Evolutionary conservation across 2,113 vertebrate genomes (phyloP).

Genomic region (Eublepharis macularius): DNA sequence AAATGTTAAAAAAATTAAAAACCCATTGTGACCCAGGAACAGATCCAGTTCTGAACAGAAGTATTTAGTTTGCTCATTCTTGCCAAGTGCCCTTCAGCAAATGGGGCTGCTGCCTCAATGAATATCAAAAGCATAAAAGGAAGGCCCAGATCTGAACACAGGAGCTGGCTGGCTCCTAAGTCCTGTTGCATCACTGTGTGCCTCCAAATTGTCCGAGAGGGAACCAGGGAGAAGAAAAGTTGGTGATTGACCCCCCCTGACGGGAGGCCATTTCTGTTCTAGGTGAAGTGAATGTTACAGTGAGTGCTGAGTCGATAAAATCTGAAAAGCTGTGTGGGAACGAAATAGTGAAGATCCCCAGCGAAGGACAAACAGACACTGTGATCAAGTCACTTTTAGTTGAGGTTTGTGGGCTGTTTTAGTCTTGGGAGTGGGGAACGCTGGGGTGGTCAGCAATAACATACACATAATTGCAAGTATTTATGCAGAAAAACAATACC

Average conservation of each 20-base stretch:
- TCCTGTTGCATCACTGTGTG: no score
- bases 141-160: no score
- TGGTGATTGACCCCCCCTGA: not conserved
- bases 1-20: no score
- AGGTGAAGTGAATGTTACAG: fast-evolving
- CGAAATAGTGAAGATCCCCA: not conserved
- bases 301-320: not conserved
- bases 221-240: not conserved
- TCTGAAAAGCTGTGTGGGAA: not conserved
- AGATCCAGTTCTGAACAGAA: no score
- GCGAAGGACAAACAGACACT: not conserved
- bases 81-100: no score
- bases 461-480: not conserved
- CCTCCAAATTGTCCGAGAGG: not conserved
- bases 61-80: no score
- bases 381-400: slow-evolving; percentile 9
- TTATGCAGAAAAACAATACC: not conserved
- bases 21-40: no score
- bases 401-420: not conserved
- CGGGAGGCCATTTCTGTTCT: not conserved
- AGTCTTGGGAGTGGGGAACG: not conserved
- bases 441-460: not conserved
- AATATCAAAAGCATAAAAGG: no score
- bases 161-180: no score
- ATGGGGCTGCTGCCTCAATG: no score